Percentiles rank a stretch among this genome's conserved stretches.
Conservation (phyloP, 2,113 vertebrate species). For the Panurus biarmicus region DNA sequence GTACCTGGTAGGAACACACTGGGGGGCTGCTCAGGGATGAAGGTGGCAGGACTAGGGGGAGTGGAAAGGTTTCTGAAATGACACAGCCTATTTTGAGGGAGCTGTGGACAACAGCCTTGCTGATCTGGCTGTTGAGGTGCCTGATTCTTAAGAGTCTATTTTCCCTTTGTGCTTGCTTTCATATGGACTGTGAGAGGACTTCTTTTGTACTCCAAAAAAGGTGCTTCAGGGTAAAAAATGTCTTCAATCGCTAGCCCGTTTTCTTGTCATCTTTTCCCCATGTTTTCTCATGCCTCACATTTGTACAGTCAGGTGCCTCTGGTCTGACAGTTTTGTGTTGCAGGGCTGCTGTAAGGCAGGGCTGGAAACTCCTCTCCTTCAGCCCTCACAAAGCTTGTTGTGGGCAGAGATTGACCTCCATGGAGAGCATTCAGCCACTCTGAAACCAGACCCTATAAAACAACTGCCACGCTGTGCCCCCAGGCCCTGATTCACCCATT, state of each 20-base stretch:
- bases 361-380: background rate
- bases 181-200: background rate
- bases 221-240: background rate
- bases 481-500: conserved; percentile 19
- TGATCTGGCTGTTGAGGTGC: background rate
- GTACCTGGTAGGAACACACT: background rate
- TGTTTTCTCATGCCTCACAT: background rate
- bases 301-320: background rate
- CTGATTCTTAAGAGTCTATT: background rate
- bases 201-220: background rate
- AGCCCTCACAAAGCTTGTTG: background rate
- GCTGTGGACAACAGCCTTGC: background rate
- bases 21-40: background rate
- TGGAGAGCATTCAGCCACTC: background rate
- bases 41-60: background rate
- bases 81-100: background rate
- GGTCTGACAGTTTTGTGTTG: background rate
- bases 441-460: background rate
- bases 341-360: background rate
- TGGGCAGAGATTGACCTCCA: background rate
- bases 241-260: background rate
- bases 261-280: background rate
- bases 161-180: background rate
- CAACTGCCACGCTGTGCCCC: background rate
- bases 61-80: background rate